These are phyloP conservation scores for Pomatostomus ruficeps DNA, from an alignment of 2,113 vertebrate genomes.

Conservation along the genomic window DNA sequence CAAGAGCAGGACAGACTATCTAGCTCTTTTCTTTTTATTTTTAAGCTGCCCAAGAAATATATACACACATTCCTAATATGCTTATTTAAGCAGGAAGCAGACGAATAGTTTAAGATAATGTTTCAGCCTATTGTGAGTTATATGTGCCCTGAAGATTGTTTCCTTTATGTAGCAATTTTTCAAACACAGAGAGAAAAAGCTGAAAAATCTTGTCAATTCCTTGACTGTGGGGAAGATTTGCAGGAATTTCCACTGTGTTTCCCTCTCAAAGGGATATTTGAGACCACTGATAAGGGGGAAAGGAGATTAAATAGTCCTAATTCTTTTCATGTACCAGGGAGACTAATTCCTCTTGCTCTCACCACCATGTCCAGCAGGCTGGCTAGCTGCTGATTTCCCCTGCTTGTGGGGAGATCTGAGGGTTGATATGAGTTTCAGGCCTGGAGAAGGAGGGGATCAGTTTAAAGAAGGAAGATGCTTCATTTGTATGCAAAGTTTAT, in stretches of 20 bases:
- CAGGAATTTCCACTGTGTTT: slow-evolving; percentile 7
- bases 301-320: slow-evolving; percentile 30
- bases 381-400: background rate
- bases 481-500: background rate
- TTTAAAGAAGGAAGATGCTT: background rate
- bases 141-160: slow-evolving; percentile 1
- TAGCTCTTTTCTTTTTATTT: slow-evolving; percentile 34
- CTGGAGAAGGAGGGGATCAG: background rate
- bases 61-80: slow-evolving; percentile 38
- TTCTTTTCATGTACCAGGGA: background rate
- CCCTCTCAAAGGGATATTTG: slow-evolving; percentile 20
- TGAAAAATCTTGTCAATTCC: slow-evolving; percentile 48
- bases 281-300: slow-evolving; percentile 32
- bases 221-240: slow-evolving; percentile 25
- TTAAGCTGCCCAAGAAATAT: slow-evolving; percentile 34
- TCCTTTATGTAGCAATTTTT: slow-evolving; percentile 39
- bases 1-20: background rate
- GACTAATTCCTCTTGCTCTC: slow-evolving; percentile 45
- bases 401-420: background rate
- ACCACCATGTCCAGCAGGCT: background rate
- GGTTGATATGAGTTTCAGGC: background rate
- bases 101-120: slow-evolving; percentile 48
- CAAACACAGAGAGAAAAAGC: background rate
- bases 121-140: slow-evolving; percentile 52
- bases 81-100: slow-evolving; percentile 65